Conservation (phyloP, 2,113 vertebrate genomes). For the Pteronura brasiliensis region DNA sequence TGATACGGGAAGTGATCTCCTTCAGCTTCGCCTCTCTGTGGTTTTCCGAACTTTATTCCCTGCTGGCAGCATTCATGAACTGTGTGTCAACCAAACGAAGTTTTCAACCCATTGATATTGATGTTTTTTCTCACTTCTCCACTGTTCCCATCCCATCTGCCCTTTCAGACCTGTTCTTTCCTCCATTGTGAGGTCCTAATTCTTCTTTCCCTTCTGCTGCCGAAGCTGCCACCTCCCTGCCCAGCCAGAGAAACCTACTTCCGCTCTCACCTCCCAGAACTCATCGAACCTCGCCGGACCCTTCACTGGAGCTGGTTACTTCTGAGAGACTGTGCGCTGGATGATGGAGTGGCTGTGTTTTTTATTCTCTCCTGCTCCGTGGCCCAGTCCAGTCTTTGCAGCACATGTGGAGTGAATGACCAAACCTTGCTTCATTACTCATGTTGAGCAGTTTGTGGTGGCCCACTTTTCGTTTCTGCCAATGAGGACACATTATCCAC, state of each 20-base stretch:
- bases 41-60: neutral
- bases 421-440: neutral
- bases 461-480: neutral
- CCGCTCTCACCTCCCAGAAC: neutral
- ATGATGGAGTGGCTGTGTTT: neutral
- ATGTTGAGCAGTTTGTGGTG: neutral
- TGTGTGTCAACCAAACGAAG: neutral
- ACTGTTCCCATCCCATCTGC: neutral
- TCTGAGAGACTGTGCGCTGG: neutral
- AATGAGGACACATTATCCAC: neutral
- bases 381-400: neutral
- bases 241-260: neutral
- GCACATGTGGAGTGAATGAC: neutral
- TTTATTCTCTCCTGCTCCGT: neutral
- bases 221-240: neutral
- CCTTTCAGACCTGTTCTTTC: neutral
- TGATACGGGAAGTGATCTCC: neutral
- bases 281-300: neutral
- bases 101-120: neutral
- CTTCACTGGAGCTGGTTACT: neutral
- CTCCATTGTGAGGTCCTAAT: neutral
- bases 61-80: neutral
- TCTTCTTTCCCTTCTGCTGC: neutral
- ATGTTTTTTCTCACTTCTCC: neutral
- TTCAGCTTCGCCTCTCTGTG: neutral